Evolutionary conservation across 2,113 vertebrate genomes (phyloP), one percentile per base, ranked within the genome.

Genomic region (Xenopus laevis): DNA sequence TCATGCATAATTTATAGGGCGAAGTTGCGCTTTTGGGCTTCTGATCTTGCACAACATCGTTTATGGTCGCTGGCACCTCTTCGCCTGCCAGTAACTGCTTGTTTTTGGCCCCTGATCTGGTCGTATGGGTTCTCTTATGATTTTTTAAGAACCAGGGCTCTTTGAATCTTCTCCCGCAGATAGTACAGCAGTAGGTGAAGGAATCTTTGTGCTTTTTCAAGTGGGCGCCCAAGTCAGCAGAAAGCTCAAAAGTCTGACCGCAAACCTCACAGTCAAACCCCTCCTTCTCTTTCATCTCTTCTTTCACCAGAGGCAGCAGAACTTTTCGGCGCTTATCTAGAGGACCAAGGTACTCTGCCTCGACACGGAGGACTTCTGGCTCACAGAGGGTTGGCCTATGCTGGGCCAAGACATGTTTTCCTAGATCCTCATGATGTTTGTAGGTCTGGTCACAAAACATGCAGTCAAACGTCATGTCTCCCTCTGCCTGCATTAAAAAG

Each of bases 131-230:
- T 72, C 95, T 93, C 92, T 96, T 97, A 78, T 99, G 97, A 69
- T 95, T 97, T 81, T 98, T 99, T 0, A 99, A 91, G 78, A 98
- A 99, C 97, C 97, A 98, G 0, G 96, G 92, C 81, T 99, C 96
- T 82, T 95, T 93, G 73, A 97, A 99, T 18, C 97, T 88, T n/a
- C 96, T 87, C 10, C 96, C 96, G 7, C 97, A 99, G 6, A 97
- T 78, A 0, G 77, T 86, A 63, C 97, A 99, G 68, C 94, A 92
- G 12, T 96, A 98, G 0, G 89, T 95, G 79, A 97, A 99, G n/a
- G 95, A 97, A 85, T 98, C 96, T 74, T 97, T 98, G 84, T 98
- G 97, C 23, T 95, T 95, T 71, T 93, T 93, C 95, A 95, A 93
- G 84, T 99, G 97, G 0, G 80, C 72, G 81, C 98, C 95, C 0